A percentile compares a stretch with the other conserved stretches of the same genome.
These are phyloP conservation scores for Eospalax fontanierii DNA, from an alignment of 2,797 vertebrate species.

Conservation along the genomic window DNA sequence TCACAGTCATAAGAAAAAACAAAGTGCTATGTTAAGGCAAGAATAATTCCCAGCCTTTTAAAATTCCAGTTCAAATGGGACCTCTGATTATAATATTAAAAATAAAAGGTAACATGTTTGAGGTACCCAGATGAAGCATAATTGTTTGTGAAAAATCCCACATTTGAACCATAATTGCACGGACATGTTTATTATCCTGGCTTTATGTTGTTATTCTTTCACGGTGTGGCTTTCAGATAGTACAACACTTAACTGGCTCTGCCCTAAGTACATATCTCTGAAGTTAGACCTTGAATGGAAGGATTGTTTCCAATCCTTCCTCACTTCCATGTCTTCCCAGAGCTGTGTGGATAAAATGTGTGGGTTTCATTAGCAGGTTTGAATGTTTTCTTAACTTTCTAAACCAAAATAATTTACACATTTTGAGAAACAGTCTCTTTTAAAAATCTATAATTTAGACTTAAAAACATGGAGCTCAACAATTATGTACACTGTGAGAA, in stretches of 20 bases:
- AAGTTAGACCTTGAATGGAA: constrained; percentile 49
- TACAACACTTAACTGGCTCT: not conserved
- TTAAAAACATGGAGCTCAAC: not conserved
- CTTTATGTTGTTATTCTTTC: constrained; percentile 34
- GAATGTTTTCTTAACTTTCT: not conserved
- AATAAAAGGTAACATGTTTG: constrained; percentile 20
- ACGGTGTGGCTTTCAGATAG: constrained; percentile 61
- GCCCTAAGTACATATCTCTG: not conserved
- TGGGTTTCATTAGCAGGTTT: not conserved
- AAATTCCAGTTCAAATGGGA: constrained; percentile 47
- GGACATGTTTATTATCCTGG: constrained; percentile 44
- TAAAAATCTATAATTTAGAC: not conserved
- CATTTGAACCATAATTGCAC: constrained; percentile 44
- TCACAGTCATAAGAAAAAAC: constrained; percentile 12
- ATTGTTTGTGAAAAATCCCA: constrained; percentile 61
- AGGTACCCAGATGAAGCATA: constrained; percentile 35
- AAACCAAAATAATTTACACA: not conserved
- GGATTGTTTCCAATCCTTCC: constrained; percentile 12
- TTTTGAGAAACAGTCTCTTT: not conserved
- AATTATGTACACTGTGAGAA: not conserved
- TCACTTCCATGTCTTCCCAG: constrained; percentile 50
- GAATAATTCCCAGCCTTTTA: constrained; percentile 31
- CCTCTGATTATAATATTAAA: constrained; percentile 70
- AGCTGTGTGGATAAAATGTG: not conserved
- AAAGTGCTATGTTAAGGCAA: constrained; percentile 53